A percentile compares a stretch with the other conserved stretches of the same genome.
phyloP scores from a whole-genome alignment of 2,113 vertebrate species.

The Galbula dea region DNA sequence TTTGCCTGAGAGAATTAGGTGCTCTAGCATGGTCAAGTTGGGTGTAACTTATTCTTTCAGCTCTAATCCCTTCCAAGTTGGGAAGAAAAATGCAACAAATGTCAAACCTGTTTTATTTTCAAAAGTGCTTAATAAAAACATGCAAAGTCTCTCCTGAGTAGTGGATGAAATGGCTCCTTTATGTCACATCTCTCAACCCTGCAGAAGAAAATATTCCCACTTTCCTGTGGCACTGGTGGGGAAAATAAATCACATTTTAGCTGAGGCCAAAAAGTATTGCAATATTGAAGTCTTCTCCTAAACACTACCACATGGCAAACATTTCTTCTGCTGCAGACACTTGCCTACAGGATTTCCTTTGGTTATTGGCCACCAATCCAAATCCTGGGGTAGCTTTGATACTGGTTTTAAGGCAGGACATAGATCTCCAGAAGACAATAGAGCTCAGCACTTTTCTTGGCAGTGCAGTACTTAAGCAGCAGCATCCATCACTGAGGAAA shows the following conservation, averaged over 20 bases:
- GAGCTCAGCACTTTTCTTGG: background rate
- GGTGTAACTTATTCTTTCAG: background rate
- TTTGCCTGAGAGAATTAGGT: background rate
- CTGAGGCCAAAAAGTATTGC: background rate
- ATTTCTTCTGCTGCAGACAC: background rate
- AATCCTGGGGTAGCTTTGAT: background rate
- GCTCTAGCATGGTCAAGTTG: background rate
- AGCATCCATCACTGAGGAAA: background rate
- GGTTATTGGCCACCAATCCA: background rate
- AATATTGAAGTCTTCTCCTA: conserved; percentile 6
- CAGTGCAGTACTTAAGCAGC: background rate
- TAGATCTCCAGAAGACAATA: background rate
- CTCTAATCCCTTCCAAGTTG: background rate
- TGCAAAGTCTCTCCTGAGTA: background rate
- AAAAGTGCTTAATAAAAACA: background rate
- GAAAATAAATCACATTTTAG: background rate
- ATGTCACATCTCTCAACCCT: background rate
- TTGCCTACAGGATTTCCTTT: background rate
- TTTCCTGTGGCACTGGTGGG: background rate
- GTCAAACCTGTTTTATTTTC: background rate
- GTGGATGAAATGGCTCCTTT: background rate
- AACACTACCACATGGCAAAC: conserved; percentile 10
- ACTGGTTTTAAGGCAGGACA: background rate
- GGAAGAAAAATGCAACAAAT: background rate
- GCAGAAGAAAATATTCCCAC: background rate